Conservation (phyloP, 2,113 vertebrate species). For the Pyxicephalus adspersus region DNA sequence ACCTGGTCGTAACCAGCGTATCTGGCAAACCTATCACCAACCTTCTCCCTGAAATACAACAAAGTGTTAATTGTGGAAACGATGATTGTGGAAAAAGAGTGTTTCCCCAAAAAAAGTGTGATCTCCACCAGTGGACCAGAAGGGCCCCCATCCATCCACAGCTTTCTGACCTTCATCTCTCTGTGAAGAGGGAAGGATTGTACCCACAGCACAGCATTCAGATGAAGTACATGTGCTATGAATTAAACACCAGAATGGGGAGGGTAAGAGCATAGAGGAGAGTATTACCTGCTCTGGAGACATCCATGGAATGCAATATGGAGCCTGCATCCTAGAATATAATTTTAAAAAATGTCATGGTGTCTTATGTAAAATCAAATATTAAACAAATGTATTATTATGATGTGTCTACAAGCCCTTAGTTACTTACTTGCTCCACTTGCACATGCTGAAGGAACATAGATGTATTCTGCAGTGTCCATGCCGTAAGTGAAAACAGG, state of each 20-base stretch:
- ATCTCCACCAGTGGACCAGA: too few species aligned
- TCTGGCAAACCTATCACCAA: constrained; percentile 63
- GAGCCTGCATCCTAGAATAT: constrained; percentile 40
- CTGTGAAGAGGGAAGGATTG: too few species aligned
- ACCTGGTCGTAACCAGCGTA: constrained; percentile 62
- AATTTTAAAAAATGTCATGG: too few species aligned
- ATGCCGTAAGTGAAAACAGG: constrained; percentile 34
- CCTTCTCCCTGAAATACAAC: constrained; percentile 65
- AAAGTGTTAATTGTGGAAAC: constrained; percentile 26
- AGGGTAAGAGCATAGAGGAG: not conserved
- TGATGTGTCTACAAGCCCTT: too few species aligned
- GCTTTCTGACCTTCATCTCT: too few species aligned
- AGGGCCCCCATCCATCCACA: too few species aligned
- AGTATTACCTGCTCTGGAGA: constrained; percentile 30
- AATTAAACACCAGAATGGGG: too few species aligned
- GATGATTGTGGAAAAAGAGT: not conserved
- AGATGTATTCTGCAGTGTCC: constrained; percentile 38
- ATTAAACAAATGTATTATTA: too few species aligned
- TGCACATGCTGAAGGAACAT: constrained; percentile 34
- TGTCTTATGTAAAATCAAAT: too few species aligned
- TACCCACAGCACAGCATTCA: too few species aligned
- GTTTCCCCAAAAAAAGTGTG: too few species aligned
- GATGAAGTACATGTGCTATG: too few species aligned
- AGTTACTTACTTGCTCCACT: constrained; percentile 35
- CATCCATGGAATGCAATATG: constrained; percentile 34